A percentile compares a stretch with the other conserved stretches of the same genome.
These are phyloP conservation scores for Sebastes nivosus DNA, from an alignment of 2,797 vertebrate species.

Conservation along the genomic window DNA sequence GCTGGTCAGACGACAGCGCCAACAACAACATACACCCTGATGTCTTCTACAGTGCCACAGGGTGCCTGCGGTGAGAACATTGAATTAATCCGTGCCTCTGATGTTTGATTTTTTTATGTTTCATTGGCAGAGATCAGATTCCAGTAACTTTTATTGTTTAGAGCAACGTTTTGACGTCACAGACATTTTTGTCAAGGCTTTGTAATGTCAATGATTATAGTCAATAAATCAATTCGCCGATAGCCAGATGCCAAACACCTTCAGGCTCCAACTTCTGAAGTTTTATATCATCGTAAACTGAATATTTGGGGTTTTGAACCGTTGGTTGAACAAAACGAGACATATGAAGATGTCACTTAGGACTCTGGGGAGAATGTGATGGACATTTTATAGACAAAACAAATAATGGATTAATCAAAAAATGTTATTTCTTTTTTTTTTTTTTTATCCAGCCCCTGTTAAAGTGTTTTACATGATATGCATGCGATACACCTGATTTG, in stretches of 20 bases:
- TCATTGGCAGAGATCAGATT: background rate
- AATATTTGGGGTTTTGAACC: background rate
- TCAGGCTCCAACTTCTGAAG: background rate
- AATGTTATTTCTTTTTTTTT: background rate
- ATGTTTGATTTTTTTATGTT: background rate
- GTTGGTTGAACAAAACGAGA: background rate
- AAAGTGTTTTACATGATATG: background rate
- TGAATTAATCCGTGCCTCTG: background rate
- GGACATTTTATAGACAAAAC: too few relatives aligned
- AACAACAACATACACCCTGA: slow-evolving; percentile 85
- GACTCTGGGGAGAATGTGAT: background rate
- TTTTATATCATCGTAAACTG: background rate
- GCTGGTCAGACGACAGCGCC: slow-evolving; percentile 76
- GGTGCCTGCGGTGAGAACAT: slow-evolving; percentile 88
- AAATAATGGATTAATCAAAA: too few relatives aligned
- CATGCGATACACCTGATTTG: background rate
- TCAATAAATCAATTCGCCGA: background rate
- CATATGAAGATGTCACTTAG: background rate
- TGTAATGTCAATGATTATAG: background rate
- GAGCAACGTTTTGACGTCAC: background rate
- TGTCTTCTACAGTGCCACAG: slow-evolving; percentile 91
- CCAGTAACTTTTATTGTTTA: background rate
- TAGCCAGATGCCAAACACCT: background rate
- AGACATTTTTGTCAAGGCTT: background rate
- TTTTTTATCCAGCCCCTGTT: background rate